Conservation (phyloP, 2,113 vertebrate species). For the Gopherus flavomarginatus region DNA sequence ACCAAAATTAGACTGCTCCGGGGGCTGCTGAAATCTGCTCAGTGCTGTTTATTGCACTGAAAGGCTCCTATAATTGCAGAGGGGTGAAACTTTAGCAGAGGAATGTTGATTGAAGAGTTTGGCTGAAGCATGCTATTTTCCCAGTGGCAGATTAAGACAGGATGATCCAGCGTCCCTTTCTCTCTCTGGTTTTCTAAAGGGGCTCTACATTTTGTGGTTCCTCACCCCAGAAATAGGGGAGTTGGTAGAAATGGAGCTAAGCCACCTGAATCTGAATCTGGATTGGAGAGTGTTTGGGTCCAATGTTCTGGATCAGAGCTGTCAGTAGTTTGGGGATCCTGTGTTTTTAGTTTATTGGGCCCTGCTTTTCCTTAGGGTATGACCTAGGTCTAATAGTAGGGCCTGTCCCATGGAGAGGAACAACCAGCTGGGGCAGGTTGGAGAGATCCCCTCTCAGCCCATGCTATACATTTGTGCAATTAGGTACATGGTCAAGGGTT, state of each 20-base stretch:
- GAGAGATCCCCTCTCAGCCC: neutral
- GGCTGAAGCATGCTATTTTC: neutral
- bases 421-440: neutral
- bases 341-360: neutral
- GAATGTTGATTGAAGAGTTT: neutral
- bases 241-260: too few relatives aligned
- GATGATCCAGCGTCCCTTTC: neutral
- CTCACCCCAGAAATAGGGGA: too few relatives aligned
- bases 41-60: conserved; percentile 23
- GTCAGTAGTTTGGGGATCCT: neutral
- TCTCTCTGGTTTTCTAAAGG: neutral
- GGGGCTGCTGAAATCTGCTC: neutral
- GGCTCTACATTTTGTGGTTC: neutral
- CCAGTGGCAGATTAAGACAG: neutral
- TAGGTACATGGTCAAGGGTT: neutral
- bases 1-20: neutral
- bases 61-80: neutral
- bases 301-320: neutral
- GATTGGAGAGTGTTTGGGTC: neutral
- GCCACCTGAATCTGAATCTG: too few relatives aligned
- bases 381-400: neutral
- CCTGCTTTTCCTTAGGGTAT: neutral
- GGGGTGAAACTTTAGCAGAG: neutral
- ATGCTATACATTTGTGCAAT: neutral
- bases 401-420: neutral